These are phyloP conservation scores for Zaprionus bogoriensis DNA, from an alignment of 2,888 invertebrate species.

Conservation along the genomic window DNA sequence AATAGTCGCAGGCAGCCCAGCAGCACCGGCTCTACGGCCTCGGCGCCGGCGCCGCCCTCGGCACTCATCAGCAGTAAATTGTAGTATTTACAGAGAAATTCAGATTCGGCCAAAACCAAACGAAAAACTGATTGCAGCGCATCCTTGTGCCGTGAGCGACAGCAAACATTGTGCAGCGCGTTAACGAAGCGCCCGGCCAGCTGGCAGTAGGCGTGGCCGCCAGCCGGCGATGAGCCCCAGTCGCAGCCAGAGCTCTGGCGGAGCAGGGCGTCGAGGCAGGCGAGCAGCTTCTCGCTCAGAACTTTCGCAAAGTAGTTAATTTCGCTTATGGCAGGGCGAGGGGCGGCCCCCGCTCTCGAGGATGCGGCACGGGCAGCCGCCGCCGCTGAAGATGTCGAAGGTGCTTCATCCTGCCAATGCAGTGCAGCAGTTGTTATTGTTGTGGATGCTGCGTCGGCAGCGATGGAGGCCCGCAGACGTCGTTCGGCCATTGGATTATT, in stretches of 20 bases:
- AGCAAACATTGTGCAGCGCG: constrained; percentile 79
- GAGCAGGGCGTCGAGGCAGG: constrained; percentile 73
- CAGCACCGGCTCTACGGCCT: constrained; percentile 55
- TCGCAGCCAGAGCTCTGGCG: constrained; percentile 35
- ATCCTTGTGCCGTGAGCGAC: constrained; percentile 77
- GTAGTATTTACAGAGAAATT: constrained; percentile 81
- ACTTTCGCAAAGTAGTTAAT: constrained; percentile 83
- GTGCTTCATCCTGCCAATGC: constrained; percentile 64
- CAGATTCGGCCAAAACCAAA: constrained; percentile 78
- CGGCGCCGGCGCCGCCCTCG: constrained; percentile 35
- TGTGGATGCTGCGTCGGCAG: constrained; percentile 15
- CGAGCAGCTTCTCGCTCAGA: constrained; percentile 80
- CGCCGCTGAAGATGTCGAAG: constrained; percentile 74
- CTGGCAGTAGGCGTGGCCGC: constrained; percentile 66
- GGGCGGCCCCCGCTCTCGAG: constrained; percentile 16
- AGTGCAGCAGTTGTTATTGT: constrained; percentile 30
- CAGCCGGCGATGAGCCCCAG: constrained; percentile 12
- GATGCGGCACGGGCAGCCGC: constrained; percentile 47
- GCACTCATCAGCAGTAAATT: constrained; percentile 63
- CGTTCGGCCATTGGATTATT: constrained; percentile 78
- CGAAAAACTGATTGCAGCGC: constrained; percentile 79
- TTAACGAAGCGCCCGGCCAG: constrained; percentile 80
- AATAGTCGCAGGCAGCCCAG: constrained; percentile 78
- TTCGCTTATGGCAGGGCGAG: constrained; percentile 70
- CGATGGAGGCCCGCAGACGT: constrained; percentile 23